These are phyloP conservation scores for Pristionchus exspectatus DNA, from an alignment of 2,888 invertebrate genomes.

Conservation along the genomic window DNA sequence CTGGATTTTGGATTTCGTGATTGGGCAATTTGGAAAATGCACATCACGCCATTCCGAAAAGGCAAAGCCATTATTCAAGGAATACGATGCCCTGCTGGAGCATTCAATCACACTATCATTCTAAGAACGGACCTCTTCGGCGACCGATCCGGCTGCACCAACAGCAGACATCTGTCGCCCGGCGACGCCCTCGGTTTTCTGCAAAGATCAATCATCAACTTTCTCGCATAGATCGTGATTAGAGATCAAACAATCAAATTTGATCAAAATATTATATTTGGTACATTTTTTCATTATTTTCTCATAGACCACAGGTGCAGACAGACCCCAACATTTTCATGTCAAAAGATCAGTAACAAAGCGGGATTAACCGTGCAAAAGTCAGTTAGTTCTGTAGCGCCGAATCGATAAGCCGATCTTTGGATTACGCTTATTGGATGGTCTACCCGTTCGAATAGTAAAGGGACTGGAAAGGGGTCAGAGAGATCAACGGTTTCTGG, in stretches of 20 bases:
- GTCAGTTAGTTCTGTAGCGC: neutral
- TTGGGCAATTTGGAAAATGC: neutral
- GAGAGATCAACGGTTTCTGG: neutral
- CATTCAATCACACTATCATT: too few relatives aligned
- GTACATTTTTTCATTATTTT: too few relatives aligned
- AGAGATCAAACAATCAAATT: neutral
- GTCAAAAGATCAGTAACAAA: neutral
- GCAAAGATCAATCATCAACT: slow-evolving; percentile 28
- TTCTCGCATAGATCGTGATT: neutral
- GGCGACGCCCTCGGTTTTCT: slow-evolving; percentile 49
- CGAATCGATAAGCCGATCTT: neutral
- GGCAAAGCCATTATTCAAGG: too few relatives aligned
- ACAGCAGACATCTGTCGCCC: slow-evolving; percentile 63
- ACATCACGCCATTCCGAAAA: neutral
- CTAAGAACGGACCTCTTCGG: slow-evolving; percentile 62
- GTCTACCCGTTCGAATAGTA: neutral
- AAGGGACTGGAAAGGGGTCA: neutral
- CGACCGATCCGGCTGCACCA: slow-evolving; percentile 70
- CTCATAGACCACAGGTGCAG: neutral
- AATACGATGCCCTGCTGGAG: too few relatives aligned
- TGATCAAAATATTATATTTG: too few relatives aligned
- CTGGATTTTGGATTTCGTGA: neutral
- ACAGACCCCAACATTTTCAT: neutral
- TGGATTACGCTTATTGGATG: neutral
- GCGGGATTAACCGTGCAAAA: slow-evolving; percentile 9